Conservation (phyloP, 2,113 vertebrate genomes). For the Melanerpes formicivorus region DNA sequence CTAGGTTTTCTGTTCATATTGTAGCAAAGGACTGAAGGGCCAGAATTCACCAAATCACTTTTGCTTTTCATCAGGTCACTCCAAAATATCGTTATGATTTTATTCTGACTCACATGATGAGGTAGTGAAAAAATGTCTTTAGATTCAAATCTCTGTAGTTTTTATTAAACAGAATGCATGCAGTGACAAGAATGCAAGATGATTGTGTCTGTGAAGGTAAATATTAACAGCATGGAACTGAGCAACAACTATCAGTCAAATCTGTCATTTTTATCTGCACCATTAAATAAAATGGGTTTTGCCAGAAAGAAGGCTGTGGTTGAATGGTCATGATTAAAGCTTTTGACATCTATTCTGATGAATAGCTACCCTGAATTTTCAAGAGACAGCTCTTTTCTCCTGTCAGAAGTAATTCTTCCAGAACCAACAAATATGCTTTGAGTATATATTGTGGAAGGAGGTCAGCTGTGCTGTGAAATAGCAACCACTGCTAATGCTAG, state of each 20-base stretch:
- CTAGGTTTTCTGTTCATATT: not conserved
- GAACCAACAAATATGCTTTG: constrained; percentile 52
- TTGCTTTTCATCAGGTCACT: not conserved
- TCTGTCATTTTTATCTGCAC: constrained; percentile 5
- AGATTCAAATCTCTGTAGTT: not conserved
- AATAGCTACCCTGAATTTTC: constrained; percentile 44
- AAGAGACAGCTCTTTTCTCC: constrained; percentile 14
- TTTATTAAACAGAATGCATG: not conserved
- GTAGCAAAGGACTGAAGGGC: not conserved
- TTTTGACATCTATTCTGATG: constrained; percentile 50
- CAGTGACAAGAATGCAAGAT: not conserved
- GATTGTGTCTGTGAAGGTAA: not conserved
- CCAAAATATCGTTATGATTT: not conserved
- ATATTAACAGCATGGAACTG: not conserved
- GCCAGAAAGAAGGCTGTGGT: constrained; percentile 39
- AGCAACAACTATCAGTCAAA: constrained; percentile 3
- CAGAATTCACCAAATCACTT: not conserved
- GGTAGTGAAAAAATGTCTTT: not conserved
- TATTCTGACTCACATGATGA: not conserved
- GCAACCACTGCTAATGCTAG: not conserved
- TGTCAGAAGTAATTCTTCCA: constrained; percentile 57
- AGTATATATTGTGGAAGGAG: constrained; percentile 11
- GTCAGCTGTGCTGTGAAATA: constrained; percentile 50
- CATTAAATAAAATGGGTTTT: not conserved
- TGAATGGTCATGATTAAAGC: constrained; percentile 22